Conservation (phyloP, 1,140 invertebrate species). For the Caerostris darwini region DNA sequence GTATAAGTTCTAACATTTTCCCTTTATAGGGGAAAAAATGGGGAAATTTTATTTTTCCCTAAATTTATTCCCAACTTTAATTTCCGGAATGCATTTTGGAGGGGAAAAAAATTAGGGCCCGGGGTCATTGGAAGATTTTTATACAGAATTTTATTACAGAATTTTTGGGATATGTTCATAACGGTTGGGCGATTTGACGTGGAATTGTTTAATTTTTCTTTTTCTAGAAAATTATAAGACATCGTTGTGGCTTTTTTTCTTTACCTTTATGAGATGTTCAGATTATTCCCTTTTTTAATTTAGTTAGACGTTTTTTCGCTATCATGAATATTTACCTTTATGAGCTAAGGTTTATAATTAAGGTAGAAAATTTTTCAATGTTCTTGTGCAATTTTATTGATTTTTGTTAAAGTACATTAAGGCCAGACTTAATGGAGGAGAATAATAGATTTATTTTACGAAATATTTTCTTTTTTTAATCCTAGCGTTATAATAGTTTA, state of each 20-base stretch:
- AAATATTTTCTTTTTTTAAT: no score
- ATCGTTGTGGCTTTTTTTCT: not conserved
- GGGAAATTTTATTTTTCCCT: not conserved
- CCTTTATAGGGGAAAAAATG: not conserved
- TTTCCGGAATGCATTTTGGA: not conserved
- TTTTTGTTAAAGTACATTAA: not conserved
- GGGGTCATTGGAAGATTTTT: constrained; percentile 12
- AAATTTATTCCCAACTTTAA: constrained; percentile 42
- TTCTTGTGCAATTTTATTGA: not conserved
- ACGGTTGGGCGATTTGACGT: not conserved
- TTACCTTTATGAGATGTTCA: not conserved
- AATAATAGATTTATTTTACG: no score
- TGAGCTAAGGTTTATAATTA: not conserved
- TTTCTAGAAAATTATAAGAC: not conserved
- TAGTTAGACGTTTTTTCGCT: not conserved
- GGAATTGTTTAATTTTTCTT: constrained; percentile 21
- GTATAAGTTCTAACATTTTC: not conserved
- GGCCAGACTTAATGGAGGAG: no score
- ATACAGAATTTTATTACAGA: not conserved
- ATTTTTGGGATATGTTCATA: constrained; percentile 13
- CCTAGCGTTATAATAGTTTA: no score
- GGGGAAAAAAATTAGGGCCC: not conserved
- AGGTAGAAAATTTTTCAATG: not conserved
- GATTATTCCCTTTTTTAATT: not conserved
- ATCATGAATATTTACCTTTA: not conserved